Evolutionary conservation across 2,888 invertebrate genomes (phyloP).

Genomic region (Megamerina dolium): DNA sequence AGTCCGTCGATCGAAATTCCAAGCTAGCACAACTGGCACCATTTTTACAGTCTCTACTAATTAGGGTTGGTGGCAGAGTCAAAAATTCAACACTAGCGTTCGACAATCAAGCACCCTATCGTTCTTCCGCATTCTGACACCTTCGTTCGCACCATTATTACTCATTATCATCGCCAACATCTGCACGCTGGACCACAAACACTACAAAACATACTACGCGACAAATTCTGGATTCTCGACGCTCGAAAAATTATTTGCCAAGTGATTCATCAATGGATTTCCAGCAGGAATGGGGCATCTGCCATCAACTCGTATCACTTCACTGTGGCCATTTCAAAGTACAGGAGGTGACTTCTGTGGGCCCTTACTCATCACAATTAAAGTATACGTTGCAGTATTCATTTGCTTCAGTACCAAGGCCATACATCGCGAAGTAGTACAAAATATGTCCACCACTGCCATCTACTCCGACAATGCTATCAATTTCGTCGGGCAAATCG

Average conservation of each 20-base stretch:
- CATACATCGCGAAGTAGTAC: no score
- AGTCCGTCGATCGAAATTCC: background rate
- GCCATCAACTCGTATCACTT: slow-evolving; percentile 3
- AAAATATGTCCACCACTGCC: background rate
- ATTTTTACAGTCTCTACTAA: slow-evolving; percentile 1
- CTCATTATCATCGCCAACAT: slow-evolving; percentile 1
- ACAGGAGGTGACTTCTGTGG: background rate
- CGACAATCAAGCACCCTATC: slow-evolving; percentile 3
- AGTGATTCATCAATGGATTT: no score
- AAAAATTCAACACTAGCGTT: slow-evolving; percentile 5
- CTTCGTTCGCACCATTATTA: slow-evolving; percentile 5
- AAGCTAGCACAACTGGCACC: background rate
- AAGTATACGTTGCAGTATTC: background rate
- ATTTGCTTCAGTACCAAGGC: background rate
- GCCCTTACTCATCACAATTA: background rate
- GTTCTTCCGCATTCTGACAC: slow-evolving; percentile 4
- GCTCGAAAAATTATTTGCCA: slow-evolving; percentile 5
- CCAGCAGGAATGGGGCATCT: slow-evolving; percentile 11
- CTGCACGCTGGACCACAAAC: slow-evolving; percentile 7
- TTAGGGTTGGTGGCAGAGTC: slow-evolving; percentile 4
- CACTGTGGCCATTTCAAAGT: background rate
- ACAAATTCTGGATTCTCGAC: slow-evolving; percentile 8
- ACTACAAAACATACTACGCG: slow-evolving; percentile 5
- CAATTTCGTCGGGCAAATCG: slow-evolving; percentile 15
- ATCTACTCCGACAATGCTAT: slow-evolving; percentile 15